phyloP scores from a whole-genome alignment of 53 echinoderm and acorn worm species.

The Henricia sp. region DNA sequence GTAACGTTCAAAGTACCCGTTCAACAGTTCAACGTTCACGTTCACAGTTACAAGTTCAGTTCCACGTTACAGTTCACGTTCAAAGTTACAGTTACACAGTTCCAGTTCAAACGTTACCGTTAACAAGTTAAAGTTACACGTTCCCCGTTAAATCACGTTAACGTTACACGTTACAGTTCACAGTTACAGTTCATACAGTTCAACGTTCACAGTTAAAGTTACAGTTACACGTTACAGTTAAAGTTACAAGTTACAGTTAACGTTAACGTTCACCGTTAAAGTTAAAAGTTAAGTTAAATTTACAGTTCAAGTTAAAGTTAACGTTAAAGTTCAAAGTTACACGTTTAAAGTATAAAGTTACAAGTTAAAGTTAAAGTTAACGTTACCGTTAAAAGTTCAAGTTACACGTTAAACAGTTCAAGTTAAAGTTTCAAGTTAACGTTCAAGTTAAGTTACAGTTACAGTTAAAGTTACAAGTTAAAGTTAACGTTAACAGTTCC shows the following conservation, averaged over 20 bases:
- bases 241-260: not conserved
- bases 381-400: not conserved
- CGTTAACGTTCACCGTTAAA: not conserved
- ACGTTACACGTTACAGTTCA: too few species aligned
- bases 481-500: too few species aligned
- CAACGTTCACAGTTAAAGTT: not conserved
- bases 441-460: not conserved
- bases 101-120: too few species aligned
- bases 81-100: too few species aligned
- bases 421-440: not conserved
- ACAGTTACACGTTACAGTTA: not conserved
- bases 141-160: too few species aligned
- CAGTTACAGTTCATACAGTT: too few species aligned
- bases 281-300: not conserved
- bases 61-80: too few species aligned
- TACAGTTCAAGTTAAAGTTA: not conserved
- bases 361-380: not conserved
- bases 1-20: too few species aligned
- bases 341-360: not conserved
- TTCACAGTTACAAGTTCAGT: too few species aligned
- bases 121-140: too few species aligned
- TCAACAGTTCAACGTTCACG: too few species aligned
- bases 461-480: not conserved
- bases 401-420: not conserved
- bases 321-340: not conserved